These are phyloP conservation scores for Drosophila pallidifrons DNA, from an alignment of 1,140 invertebrate genomes.

Conservation along the genomic window DNA sequence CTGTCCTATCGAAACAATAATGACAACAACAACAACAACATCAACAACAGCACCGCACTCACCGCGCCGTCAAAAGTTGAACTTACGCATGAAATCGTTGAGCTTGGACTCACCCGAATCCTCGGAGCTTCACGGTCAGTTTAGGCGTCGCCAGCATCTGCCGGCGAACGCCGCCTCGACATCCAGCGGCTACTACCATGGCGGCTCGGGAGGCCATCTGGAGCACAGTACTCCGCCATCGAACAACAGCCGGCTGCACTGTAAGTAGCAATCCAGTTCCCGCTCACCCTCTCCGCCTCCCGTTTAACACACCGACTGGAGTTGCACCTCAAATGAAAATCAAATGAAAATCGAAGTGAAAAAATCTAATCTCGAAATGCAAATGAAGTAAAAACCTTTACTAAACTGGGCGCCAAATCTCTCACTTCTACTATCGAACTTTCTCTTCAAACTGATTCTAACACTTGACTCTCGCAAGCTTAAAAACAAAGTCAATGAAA, in stretches of 20 bases:
- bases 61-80: constrained; percentile 97
- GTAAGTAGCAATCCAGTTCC: constrained; percentile 82
- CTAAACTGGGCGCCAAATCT: constrained; percentile 1
- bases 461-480: constrained; percentile 27
- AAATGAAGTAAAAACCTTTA: background rate
- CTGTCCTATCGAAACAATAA: constrained; percentile 28
- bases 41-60: constrained; percentile 94
- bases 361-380: background rate
- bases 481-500: constrained; percentile 10
- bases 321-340: constrained; percentile 8
- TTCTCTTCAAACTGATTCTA: constrained; percentile 13
- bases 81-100: constrained; percentile 98
- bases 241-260: constrained; percentile 85
- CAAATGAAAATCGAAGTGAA: background rate
- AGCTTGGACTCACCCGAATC: constrained; percentile 98
- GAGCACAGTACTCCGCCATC: constrained; percentile 86
- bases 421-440: constrained; percentile 4
- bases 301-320: constrained; percentile 33
- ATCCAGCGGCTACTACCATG: constrained; percentile 84
- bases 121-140: constrained; percentile 91
- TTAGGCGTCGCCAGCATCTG: constrained; percentile 88
- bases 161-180: constrained; percentile 63
- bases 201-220: constrained; percentile 85
- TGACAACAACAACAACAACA: constrained; percentile 52
- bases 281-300: constrained; percentile 22